phyloP scores from a whole-genome alignment of 2,888 invertebrate genomes.

The Yponomeuta evonymella region DNA sequence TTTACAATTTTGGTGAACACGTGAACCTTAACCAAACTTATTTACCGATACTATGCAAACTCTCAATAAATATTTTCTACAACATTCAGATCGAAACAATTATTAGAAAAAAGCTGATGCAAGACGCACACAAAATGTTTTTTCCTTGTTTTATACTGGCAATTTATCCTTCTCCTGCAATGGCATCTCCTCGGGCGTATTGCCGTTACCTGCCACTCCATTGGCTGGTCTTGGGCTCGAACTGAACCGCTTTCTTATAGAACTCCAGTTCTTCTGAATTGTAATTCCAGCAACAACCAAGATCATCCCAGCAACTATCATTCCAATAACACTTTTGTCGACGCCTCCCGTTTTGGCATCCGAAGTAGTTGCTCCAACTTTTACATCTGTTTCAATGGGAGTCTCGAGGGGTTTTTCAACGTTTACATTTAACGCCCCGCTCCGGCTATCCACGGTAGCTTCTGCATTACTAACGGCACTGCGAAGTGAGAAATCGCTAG shows the following conservation, averaged over 20 bases:
- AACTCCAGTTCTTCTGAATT: constrained; percentile 75
- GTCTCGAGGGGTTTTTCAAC: constrained; percentile 22
- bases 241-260: constrained; percentile 59
- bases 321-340: constrained; percentile 69
- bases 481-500: constrained; percentile 10
- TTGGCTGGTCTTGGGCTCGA: constrained; percentile 52
- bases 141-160: constrained; percentile 38
- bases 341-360: constrained; percentile 59
- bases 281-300: constrained; percentile 71
- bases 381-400: constrained; percentile 21
- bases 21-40: constrained; percentile 31
- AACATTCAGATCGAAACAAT: constrained; percentile 62
- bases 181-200: constrained; percentile 61
- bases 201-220: constrained; percentile 41
- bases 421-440: constrained; percentile 15
- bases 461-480: constrained; percentile 13
- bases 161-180: constrained; percentile 54
- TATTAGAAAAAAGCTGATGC: background rate
- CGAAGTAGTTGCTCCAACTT: constrained; percentile 25
- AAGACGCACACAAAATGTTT: background rate
- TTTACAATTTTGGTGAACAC: constrained; percentile 30
- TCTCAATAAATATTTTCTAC: constrained; percentile 24
- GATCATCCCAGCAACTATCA: constrained; percentile 72
- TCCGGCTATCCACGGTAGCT: constrained; percentile 1
- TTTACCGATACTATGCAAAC: constrained; percentile 10